Base-by-base conservation (phyloP, 2,113 vertebrate genomes). In the Semnornis frantzii region DNA sequence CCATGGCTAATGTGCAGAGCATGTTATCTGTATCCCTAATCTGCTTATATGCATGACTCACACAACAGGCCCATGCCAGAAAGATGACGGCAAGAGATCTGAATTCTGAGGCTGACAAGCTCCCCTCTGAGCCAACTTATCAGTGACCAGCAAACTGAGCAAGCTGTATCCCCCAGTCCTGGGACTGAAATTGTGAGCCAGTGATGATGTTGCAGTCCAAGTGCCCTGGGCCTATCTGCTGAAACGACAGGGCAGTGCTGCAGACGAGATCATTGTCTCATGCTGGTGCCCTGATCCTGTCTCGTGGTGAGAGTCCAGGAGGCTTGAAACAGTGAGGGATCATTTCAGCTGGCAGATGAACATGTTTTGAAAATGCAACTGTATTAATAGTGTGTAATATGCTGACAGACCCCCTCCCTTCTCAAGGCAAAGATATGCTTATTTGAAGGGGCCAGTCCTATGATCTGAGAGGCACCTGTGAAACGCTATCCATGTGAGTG, bases 11-110 rank as follows among this genome's bases (percentile, higher is more conserved):
- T 73, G 85, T 1, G 5, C 50, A 63, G 73, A 84, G 79, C 76
- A 73, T 73, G 73, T 83, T 91, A 90, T 95, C 85, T 94, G 39
- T 55, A 37, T 15, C 85, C 55, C 73, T 93, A 93, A 97, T 94
- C 93, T 92, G 52, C 12, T 94, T 95, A 96, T 87, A 71, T 18
- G 73, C 62, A 75, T 94, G 96, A 97, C 90, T 97, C 95, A 93
- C 71, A 42, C 62, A 17, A 28, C 76, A 65, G 82, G 21, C 39
- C 69, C 4, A 1, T 63, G 76, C 90, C 92, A 82, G 69, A 69
- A 28, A 31, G 76, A 85, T 94, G 91, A 95, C 2, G 0, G 39
- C 0, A 3, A 14, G 74, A 59, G 82, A 84, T 59, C 27, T 92
- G 84, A 89, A 74, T 60, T 68, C 87, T 39, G 89, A 25, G 52